Percentiles rank a stretch among this genome's conserved stretches.
These are phyloP conservation scores for Tetrapedia diversipes DNA, from an alignment of 2,888 invertebrate species.

Conservation along the genomic window DNA sequence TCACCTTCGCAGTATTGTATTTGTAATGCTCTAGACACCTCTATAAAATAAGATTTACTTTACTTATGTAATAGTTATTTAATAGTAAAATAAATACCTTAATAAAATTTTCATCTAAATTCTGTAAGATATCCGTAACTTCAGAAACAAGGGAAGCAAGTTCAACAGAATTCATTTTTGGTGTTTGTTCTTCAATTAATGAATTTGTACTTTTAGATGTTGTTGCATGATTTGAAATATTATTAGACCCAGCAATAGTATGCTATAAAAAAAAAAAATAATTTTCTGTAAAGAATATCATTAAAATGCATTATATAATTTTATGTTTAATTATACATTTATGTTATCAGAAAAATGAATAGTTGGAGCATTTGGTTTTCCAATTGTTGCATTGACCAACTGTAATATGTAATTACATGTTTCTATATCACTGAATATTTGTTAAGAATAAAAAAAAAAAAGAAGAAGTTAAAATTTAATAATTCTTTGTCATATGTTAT, in stretches of 20 bases:
- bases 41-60: slow-evolving; percentile 82
- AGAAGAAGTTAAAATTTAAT: too few relatives aligned
- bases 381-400: slow-evolving; percentile 57
- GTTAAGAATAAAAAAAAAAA: slow-evolving; percentile 60
- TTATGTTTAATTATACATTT: slow-evolving; percentile 35
- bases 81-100: slow-evolving; percentile 80
- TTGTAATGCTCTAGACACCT: slow-evolving; percentile 91
- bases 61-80: neutral
- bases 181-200: slow-evolving; percentile 14
- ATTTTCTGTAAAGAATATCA: slow-evolving; percentile 26
- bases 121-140: slow-evolving; percentile 91
- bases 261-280: slow-evolving; percentile 54
- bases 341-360: slow-evolving; percentile 9
- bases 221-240: slow-evolving; percentile 34
- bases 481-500: slow-evolving; percentile 19
- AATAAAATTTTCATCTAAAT: slow-evolving; percentile 90
- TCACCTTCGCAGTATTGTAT: slow-evolving; percentile 89
- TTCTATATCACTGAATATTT: slow-evolving; percentile 83
- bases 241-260: slow-evolving; percentile 64
- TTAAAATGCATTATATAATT: neutral
- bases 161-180: slow-evolving; percentile 70
- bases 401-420: slow-evolving; percentile 80
- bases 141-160: slow-evolving; percentile 84
- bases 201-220: slow-evolving; percentile 19
- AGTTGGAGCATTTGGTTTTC: slow-evolving; percentile 24